Evolutionary conservation across 2,113 vertebrate genomes (phyloP).

Genomic region (Solenodon paradoxus): DNA sequence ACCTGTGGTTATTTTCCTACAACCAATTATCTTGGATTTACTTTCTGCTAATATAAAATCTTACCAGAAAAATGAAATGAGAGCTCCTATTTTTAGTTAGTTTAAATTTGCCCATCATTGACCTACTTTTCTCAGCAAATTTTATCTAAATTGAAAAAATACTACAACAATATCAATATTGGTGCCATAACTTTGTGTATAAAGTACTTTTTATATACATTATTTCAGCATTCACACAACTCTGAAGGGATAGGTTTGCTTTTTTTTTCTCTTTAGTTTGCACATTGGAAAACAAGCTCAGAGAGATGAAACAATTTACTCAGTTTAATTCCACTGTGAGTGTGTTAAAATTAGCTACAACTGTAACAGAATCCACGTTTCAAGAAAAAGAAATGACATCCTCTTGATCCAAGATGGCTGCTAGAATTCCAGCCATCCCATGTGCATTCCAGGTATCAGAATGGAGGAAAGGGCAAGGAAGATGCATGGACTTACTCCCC

Average conservation of each 20-base stretch:
- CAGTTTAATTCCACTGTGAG: not conserved
- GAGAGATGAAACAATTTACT: not conserved
- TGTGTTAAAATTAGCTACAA: not conserved
- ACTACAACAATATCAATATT: not conserved
- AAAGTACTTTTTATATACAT: not conserved
- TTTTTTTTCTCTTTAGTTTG: not conserved
- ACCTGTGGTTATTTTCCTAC: slow-evolving; percentile 21
- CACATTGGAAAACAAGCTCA: not conserved
- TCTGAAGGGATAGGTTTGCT: not conserved
- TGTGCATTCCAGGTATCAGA: not conserved
- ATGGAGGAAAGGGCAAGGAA: not conserved
- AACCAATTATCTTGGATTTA: slow-evolving; percentile 12
- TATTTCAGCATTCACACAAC: not conserved
- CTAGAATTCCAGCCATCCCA: not conserved
- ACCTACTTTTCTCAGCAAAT: slow-evolving; percentile 26
- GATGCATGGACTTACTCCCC: not conserved
- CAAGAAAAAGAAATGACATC: not conserved
- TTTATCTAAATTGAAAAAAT: slow-evolving; percentile 35
- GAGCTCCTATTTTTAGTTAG: slow-evolving; percentile 19
- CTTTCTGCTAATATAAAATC: slow-evolving; percentile 38
- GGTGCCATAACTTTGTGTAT: not conserved
- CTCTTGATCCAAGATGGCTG: not conserved
- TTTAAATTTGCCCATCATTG: slow-evolving; percentile 31
- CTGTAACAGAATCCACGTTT: not conserved
- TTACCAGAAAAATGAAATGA: slow-evolving; percentile 40